phyloP scores from a whole-genome alignment of 2,113 vertebrate genomes.

The Epinephelus lanceolatus region DNA sequence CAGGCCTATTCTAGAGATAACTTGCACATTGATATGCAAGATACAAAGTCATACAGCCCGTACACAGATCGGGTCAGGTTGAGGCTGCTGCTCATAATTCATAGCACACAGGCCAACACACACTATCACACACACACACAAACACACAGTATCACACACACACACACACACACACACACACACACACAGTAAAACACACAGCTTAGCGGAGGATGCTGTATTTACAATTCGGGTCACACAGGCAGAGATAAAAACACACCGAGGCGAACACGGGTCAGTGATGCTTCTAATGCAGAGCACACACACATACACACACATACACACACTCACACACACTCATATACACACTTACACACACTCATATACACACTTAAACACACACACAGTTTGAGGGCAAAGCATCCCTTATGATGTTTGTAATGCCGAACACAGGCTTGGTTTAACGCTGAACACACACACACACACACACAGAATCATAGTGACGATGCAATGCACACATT shows the following conservation, averaged over 20 bases:
- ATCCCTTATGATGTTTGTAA: constrained; percentile 63
- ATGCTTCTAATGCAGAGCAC: constrained; percentile 64
- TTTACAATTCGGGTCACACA: constrained; percentile 81
- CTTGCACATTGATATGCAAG: constrained; percentile 74
- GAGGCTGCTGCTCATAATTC: constrained; percentile 75
- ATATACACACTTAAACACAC: constrained; percentile 5
- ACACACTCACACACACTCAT: constrained; percentile 13
- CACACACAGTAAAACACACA: constrained; percentile 44
- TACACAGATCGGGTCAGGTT: constrained; percentile 62
- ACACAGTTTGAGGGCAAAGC: constrained; percentile 54
- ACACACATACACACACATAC: constrained; percentile 40
- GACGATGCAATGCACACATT: neutral
- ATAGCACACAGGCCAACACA: constrained; percentile 41
- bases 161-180: constrained; percentile 31
- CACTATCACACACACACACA: too few relatives aligned
- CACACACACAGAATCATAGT: neutral
- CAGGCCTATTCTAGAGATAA: constrained; percentile 49
- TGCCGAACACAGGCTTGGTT: constrained; percentile 39
- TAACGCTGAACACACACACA: constrained; percentile 22
- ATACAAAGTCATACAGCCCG: constrained; percentile 60
- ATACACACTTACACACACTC: constrained; percentile 19
- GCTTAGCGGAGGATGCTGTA: constrained; percentile 69
- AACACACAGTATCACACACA: constrained; percentile 14
- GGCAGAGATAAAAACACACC: constrained; percentile 74
- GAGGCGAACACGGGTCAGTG: constrained; percentile 75